phyloP scores from a whole-genome alignment of 2,113 vertebrate species.

The Myiagra hebetior region DNA sequence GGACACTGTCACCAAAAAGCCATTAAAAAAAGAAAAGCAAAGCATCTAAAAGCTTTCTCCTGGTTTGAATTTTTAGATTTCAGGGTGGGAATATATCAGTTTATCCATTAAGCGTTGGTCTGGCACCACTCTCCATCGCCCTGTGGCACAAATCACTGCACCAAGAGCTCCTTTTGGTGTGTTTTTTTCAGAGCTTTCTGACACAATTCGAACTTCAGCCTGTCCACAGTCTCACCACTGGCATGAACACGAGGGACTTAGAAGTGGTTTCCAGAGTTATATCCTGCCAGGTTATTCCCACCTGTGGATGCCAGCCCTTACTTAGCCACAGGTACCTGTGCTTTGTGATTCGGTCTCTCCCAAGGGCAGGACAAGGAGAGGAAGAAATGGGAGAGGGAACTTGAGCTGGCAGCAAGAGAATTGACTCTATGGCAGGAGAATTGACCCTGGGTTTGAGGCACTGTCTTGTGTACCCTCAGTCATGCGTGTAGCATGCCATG shows the following conservation, averaged over 20 bases:
- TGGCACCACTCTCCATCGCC: neutral
- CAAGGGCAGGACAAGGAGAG: neutral
- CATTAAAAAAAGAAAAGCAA: neutral
- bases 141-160: neutral
- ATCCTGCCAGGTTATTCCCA: neutral
- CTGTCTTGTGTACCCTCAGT: neutral
- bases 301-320: neutral
- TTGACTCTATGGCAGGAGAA: neutral
- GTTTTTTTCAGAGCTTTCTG: neutral
- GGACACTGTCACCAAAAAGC: neutral
- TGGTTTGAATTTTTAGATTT: neutral
- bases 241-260: fast-evolving
- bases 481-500: fast-evolving
- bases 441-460: neutral
- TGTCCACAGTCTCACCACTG: neutral
- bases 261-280: neutral
- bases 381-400: neutral
- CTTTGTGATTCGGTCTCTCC: neutral
- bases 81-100: neutral
- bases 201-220: neutral
- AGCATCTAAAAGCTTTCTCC: neutral
- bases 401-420: neutral
- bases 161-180: neutral
- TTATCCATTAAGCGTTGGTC: neutral
- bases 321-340: neutral